A percentile compares a stretch with the other conserved stretches of the same genome.
Conservation (phyloP, 2,888 invertebrate genomes). For the Rugalucina vietnamica region DNA sequence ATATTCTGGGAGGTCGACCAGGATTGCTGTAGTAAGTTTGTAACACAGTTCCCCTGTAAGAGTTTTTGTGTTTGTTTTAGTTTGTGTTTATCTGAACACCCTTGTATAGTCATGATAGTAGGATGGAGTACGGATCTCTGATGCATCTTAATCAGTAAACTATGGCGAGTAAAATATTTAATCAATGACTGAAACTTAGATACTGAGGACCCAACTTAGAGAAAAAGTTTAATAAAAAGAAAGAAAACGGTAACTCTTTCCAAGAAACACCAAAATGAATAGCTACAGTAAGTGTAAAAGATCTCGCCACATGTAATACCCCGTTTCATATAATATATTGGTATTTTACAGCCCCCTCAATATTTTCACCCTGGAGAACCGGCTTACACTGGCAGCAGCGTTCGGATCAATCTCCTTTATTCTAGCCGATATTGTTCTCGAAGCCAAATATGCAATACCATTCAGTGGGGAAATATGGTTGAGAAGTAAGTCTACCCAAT, state of each 20-base stretch:
- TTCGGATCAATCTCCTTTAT: slow-evolving; percentile 65
- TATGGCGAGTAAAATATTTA: too few species aligned
- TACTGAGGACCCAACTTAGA: neutral
- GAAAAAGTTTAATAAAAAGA: neutral
- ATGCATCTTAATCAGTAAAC: too few species aligned
- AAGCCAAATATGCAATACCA: slow-evolving; percentile 54
- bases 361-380: slow-evolving; percentile 54
- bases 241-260: too few species aligned
- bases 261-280: too few species aligned
- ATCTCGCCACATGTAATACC: neutral
- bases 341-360: slow-evolving; percentile 65
- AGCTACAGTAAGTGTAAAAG: too few species aligned
- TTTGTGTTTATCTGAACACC: neutral
- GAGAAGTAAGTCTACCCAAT: slow-evolving; percentile 60
- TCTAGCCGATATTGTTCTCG: slow-evolving; percentile 57
- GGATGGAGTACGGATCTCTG: too few species aligned
- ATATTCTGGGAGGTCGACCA: slow-evolving; percentile 46
- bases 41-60: neutral
- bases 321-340: neutral
- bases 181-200: too few species aligned
- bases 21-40: slow-evolving; percentile 55
- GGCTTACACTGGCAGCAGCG: slow-evolving; percentile 66
- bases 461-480: slow-evolving; percentile 46
- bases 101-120: too few species aligned
- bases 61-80: neutral